Evolutionary conservation across 2,113 vertebrate genomes (phyloP), one percentile per base, ranked within the genome.

Genomic region (Limanda limanda): DNA sequence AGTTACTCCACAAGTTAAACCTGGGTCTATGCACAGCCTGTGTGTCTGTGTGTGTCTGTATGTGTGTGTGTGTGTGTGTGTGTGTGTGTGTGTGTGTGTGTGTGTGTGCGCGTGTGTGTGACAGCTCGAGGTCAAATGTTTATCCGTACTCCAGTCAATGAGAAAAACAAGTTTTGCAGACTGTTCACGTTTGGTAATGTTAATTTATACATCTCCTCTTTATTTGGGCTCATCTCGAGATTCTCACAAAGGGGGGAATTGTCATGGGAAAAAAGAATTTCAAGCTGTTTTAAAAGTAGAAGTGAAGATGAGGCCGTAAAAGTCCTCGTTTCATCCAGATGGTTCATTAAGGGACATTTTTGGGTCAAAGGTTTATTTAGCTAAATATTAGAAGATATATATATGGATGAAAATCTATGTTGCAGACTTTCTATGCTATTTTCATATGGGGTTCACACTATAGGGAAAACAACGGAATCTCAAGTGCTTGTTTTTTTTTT

Each of bases 361-460:
- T 58, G 15, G 77, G 85, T 79, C 31, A 86, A 80, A 81, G 42
- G 77, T 90, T 92, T 91, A 92, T 92, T 92, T 93, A 92, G 91
- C 81, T 92, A 91, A 92, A 90, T 79, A 91, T 91, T 80, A 88
- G 76, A 87, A 81, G 67, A 87, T 84, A 86, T 90, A 88, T 91
- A 88, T 74, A 63, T 63, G 79, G 87, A 89, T 86, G 82, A 78
- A 89, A 87, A 79, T 91, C 79, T 89, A 88, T 88, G 88, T 91
- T 92, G 89, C 92, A 92, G 92, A 93, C 91, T 95, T 95, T 95
- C 86, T 93, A 94, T 94, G 93, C 88, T 95, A 94, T 95, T 95
- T 95, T 95, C 91, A 74, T 95, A 94, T 87, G 89, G 89, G 92
- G 88, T 93, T 94, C 89, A 94, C 93, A 94, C 93, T 94, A 93